Evolutionary conservation across 2,797 vertebrate genomes (phyloP).

Genomic region (Crenichthys baileyi): DNA sequence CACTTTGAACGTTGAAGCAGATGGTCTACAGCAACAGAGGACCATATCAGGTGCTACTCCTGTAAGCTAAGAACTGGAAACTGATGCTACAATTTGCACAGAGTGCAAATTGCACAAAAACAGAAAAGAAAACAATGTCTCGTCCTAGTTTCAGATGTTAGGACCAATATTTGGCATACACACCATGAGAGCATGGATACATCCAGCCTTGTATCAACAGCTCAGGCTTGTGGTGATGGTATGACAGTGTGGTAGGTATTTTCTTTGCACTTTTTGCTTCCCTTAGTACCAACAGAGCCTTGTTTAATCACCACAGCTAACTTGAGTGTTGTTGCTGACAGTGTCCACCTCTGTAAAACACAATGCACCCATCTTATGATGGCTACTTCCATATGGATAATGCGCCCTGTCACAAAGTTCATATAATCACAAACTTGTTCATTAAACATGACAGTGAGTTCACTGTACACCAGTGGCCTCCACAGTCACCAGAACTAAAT

Average conservation of each 20-base stretch:
- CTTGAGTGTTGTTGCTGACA: not conserved
- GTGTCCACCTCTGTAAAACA: not conserved
- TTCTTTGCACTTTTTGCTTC: not conserved
- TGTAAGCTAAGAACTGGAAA: not conserved
- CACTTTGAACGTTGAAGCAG: not conserved
- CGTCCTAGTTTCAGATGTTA: not conserved
- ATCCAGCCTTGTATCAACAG: not conserved
- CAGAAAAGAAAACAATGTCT: too few relatives aligned
- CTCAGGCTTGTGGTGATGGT: too few relatives aligned
- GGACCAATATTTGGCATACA: not conserved
- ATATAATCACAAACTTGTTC: not conserved
- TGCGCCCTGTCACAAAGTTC: not conserved
- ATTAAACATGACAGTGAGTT: not conserved
- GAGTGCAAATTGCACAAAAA: too few relatives aligned
- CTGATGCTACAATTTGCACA: not conserved
- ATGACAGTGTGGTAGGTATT: too few relatives aligned
- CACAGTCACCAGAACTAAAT: not conserved
- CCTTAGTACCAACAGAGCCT: not conserved
- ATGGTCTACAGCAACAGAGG: too few relatives aligned
- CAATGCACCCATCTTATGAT: not conserved
- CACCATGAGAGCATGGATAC: not conserved
- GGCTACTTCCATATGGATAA: not conserved
- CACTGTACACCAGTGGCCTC: not conserved
- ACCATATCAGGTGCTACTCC: not conserved
- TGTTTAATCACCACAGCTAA: not conserved